phyloP scores from a whole-genome alignment of 2,113 vertebrate genomes.

The Myanophis thanlyinensis region DNA sequence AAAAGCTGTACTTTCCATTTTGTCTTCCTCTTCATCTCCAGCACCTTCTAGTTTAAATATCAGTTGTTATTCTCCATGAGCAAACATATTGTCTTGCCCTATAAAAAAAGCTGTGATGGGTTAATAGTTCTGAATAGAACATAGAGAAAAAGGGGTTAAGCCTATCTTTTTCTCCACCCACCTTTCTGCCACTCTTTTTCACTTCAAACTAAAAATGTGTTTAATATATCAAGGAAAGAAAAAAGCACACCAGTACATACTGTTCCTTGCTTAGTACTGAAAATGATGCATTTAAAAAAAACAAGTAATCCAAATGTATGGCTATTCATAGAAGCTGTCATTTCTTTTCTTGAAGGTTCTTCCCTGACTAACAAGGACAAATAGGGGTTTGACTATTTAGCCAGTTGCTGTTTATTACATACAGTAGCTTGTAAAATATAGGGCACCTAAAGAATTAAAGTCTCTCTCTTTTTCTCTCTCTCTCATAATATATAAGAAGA shows the following conservation, averaged over 20 bases:
- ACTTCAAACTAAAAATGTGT: not conserved
- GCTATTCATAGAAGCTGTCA: constrained; percentile 14
- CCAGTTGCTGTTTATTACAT: not conserved
- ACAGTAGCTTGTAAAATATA: not conserved
- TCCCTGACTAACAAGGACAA: not conserved
- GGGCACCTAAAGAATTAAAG: not conserved
- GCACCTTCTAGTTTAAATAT: not conserved
- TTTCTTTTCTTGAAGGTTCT: not conserved
- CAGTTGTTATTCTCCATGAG: not conserved
- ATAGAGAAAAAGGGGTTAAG: not conserved
- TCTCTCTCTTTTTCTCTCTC: too few relatives aligned
- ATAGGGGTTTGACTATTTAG: not conserved
- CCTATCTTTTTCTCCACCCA: not conserved
- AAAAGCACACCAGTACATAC: not conserved
- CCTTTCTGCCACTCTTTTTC: not conserved
- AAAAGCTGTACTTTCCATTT: not conserved
- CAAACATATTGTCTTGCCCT: not conserved
- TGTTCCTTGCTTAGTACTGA: not conserved
- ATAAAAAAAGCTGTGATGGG: not conserved
- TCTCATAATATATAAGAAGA: too few relatives aligned
- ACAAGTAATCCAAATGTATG: constrained; percentile 1
- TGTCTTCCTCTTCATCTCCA: not conserved
- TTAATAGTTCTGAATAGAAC: not conserved
- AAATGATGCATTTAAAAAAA: not conserved
- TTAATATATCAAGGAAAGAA: not conserved